phyloP scores from a whole-genome alignment of 2,888 invertebrate genomes.

The Eupelmus urozonus region DNA sequence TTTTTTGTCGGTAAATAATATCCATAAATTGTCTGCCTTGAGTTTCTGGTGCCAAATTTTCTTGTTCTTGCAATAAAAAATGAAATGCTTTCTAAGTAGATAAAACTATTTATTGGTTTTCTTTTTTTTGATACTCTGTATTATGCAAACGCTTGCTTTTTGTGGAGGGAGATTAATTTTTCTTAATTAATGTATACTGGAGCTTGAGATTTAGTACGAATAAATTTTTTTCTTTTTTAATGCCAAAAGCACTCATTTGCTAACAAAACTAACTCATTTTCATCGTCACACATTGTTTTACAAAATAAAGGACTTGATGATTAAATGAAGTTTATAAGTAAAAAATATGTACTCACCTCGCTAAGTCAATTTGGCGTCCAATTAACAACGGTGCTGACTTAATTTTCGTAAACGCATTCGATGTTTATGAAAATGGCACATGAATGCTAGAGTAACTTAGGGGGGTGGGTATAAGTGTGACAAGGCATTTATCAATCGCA shows the following conservation, averaged over 20 bases:
- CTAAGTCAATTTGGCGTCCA: constrained; percentile 57
- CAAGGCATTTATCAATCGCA: constrained; percentile 70
- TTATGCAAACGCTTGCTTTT: constrained; percentile 38
- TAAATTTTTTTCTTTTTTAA: constrained; percentile 31
- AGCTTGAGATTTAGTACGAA: constrained; percentile 9
- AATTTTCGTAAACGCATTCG: constrained; percentile 53
- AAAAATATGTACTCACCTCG: constrained; percentile 54
- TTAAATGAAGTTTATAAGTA: constrained; percentile 32
- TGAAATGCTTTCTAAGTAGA: not conserved
- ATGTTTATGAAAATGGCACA: constrained; percentile 55
- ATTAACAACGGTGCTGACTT: constrained; percentile 51
- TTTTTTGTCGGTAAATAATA: not conserved
- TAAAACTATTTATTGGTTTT: not conserved
- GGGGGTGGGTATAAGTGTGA: constrained; percentile 76
- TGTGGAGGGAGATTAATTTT: not conserved
- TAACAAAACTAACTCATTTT: constrained; percentile 47
- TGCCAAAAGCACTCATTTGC: constrained; percentile 35
- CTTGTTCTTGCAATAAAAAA: not conserved
- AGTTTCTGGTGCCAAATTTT: not conserved
- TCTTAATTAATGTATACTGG: not conserved
- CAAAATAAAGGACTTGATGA: constrained; percentile 15
- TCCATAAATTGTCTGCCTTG: not conserved
- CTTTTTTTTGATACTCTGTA: not conserved
- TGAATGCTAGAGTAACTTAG: constrained; percentile 67
- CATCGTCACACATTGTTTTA: constrained; percentile 47